Conservation (phyloP, 2,113 vertebrate species). For the Myrmophylax atrothorax region DNA sequence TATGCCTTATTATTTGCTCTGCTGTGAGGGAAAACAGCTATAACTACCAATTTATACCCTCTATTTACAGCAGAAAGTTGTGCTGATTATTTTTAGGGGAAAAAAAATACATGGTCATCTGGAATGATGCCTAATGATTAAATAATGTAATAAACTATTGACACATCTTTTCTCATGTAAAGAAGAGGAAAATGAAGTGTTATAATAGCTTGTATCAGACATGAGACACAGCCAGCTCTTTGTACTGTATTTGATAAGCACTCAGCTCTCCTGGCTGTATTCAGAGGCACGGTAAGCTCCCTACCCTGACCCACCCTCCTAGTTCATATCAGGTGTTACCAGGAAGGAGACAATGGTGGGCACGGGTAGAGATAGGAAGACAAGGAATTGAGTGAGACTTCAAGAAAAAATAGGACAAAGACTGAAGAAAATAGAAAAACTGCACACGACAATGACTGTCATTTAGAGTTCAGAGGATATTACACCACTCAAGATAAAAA, state of each 20-base stretch:
- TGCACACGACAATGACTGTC: background rate
- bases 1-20: background rate
- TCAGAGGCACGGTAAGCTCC: background rate
- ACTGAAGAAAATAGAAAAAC: background rate
- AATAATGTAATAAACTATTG: background rate
- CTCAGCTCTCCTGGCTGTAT: background rate
- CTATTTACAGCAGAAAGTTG: background rate
- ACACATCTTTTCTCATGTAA: background rate
- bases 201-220: background rate
- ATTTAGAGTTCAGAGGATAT: background rate
- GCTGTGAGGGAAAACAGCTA: background rate
- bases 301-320: background rate
- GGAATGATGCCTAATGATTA: background rate
- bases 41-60: background rate
- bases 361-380: background rate
- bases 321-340: background rate
- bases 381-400: background rate
- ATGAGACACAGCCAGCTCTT: background rate
- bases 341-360: background rate
- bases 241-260: background rate
- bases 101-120: background rate
- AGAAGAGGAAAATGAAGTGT: background rate
- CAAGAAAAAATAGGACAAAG: background rate
- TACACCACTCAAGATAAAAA: background rate
- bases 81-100: background rate